Evolutionary conservation across 2,797 vertebrate genomes (phyloP).

Genomic region (Aselliscus stoliczkanus): DNA sequence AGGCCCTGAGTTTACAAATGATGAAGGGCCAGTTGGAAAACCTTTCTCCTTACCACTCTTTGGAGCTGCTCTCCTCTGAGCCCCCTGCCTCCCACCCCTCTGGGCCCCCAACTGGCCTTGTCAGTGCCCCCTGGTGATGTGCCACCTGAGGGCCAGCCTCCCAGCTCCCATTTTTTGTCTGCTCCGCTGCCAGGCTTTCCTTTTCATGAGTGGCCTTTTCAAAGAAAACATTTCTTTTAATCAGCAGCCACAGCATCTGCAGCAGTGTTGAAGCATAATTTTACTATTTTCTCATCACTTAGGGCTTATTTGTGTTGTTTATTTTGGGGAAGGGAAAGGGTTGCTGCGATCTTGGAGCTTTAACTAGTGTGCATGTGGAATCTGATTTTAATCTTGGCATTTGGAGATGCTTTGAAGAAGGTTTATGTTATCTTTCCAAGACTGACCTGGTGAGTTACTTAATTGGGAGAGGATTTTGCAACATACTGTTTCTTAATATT

Average conservation of each 20-base stretch:
- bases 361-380: rapidly evolving
- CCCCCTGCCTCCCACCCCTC: background rate
- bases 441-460: conserved; percentile 5
- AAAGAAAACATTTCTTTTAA: conserved; percentile 6
- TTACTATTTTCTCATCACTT: background rate
- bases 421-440: conserved; percentile 23
- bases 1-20: background rate
- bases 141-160: background rate
- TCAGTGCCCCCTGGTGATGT: background rate
- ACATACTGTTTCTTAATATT: background rate
- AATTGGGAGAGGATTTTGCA: conserved; percentile 28
- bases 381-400: conserved; percentile 34
- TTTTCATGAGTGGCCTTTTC: background rate
- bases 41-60: background rate
- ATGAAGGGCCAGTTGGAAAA: background rate
- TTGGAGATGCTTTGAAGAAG: conserved; percentile 10
- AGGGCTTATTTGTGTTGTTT: background rate
- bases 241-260: background rate
- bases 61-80: background rate
- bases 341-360: background rate
- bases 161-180: background rate
- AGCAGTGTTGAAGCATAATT: background rate
- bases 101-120: background rate
- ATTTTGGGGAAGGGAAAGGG: background rate
- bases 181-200: background rate